A percentile compares a stretch with the other conserved stretches of the same genome.
phyloP scores from a whole-genome alignment of 2,888 invertebrate genomes.

The Lithosia quadra region DNA sequence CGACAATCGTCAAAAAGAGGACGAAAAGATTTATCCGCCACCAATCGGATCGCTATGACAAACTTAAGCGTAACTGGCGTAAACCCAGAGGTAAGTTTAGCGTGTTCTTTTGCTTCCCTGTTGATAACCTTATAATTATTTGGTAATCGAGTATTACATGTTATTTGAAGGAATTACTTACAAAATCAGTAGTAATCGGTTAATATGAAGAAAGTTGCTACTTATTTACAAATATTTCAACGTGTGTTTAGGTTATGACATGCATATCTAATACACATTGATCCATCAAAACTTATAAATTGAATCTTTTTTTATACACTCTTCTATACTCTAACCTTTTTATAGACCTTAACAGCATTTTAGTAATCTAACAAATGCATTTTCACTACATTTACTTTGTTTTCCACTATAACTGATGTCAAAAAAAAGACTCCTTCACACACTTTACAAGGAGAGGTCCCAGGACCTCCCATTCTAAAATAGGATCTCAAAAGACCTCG shows the following conservation, averaged over 20 bases:
- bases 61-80: constrained; percentile 98
- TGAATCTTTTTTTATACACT: neutral
- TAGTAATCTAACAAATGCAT: neutral
- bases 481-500: too few species aligned
- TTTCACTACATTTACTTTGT: neutral
- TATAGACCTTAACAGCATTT: neutral
- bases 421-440: too few species aligned
- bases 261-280: constrained; percentile 1
- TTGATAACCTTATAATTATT: constrained; percentile 36
- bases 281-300: neutral
- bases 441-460: too few species aligned
- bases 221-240: neutral
- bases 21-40: constrained; percentile 99
- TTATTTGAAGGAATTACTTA: neutral
- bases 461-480: too few species aligned
- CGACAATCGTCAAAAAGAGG: constrained; percentile 98
- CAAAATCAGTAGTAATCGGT: neutral
- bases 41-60: constrained; percentile 99
- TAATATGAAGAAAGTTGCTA: neutral
- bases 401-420: neutral
- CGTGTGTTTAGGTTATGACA: constrained; percentile 29
- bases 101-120: constrained; percentile 32
- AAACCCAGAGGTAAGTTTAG: constrained; percentile 94
- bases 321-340: neutral
- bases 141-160: neutral